phyloP scores from a whole-genome alignment of 2,113 vertebrate species.

The Leptodactylus fuscus region DNA sequence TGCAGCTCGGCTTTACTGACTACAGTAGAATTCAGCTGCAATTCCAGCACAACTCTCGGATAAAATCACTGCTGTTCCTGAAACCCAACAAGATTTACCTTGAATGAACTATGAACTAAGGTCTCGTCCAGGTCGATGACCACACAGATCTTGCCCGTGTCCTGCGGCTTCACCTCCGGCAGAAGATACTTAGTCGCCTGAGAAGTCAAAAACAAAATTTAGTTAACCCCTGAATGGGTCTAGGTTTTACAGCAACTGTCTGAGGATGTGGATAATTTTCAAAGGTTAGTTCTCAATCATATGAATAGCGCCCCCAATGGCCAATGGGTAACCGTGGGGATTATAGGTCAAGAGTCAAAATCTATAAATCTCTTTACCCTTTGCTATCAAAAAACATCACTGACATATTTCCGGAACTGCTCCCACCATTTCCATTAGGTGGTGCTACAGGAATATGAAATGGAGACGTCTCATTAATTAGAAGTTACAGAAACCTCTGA shows the following conservation, averaged over 20 bases:
- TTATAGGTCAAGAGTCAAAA: too few species aligned
- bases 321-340: too few species aligned
- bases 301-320: background rate
- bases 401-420: background rate
- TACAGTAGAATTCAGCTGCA: background rate
- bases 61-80: background rate
- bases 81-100: slow-evolving; percentile 62
- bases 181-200: slow-evolving; percentile 70
- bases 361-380: background rate
- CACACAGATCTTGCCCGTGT: slow-evolving; percentile 73
- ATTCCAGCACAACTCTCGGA: too few species aligned
- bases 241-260: too few species aligned
- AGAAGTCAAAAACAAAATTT: background rate
- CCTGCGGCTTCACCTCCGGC: slow-evolving; percentile 71
- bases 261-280: background rate
- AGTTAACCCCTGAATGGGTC: background rate
- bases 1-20: background rate
- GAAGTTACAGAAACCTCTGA: background rate
- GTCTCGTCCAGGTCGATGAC: slow-evolving; percentile 77
- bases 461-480: background rate
- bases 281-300: background rate
- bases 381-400: too few species aligned
- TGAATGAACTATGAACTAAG: slow-evolving; percentile 76
- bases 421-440: background rate
- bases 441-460: background rate